A percentile compares a stretch with the other conserved stretches of the same genome.
These are phyloP conservation scores for Rhadinocentrus ornatus DNA, from an alignment of 2,797 vertebrate genomes.

Conservation along the genomic window DNA sequence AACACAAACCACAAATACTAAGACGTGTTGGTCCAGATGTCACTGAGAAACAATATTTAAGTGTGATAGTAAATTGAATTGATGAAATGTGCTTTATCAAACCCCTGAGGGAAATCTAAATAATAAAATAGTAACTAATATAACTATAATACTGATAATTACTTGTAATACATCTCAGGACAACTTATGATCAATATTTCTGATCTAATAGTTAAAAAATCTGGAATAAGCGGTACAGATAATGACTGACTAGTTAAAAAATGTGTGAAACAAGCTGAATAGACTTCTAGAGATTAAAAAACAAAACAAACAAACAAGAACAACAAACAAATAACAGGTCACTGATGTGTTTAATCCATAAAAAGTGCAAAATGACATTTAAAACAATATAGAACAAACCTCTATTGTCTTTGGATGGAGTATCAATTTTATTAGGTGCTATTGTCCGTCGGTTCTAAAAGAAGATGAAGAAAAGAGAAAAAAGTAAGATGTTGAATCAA, in stretches of 20 bases:
- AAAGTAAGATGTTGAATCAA: not conserved
- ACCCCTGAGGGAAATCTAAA: not conserved
- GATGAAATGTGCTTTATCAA: not conserved
- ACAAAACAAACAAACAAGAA: not conserved
- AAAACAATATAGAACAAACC: conserved; percentile 79
- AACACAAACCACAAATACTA: conserved; percentile 34
- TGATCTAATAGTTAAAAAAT: too few relatives aligned
- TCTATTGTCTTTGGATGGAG: conserved; percentile 92
- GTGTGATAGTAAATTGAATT: not conserved
- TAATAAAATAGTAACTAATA: too few relatives aligned
- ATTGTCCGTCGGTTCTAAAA: conserved; percentile 91
- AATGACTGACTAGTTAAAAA: too few relatives aligned
- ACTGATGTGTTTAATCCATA: not conserved
- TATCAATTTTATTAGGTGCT: conserved; percentile 88
- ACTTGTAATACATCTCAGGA: not conserved
- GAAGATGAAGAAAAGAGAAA: conserved; percentile 1
- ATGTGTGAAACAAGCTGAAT: not conserved
- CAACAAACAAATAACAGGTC: not conserved
- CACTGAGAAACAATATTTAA: not conserved
- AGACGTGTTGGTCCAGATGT: not conserved
- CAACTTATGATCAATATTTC: not conserved
- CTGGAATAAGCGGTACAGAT: too few relatives aligned
- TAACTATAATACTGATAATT: too few relatives aligned
- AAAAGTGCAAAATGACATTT: not conserved
- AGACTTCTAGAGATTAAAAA: not conserved